phyloP scores from a whole-genome alignment of 2,888 invertebrate species.

The Suillia variegata region DNA sequence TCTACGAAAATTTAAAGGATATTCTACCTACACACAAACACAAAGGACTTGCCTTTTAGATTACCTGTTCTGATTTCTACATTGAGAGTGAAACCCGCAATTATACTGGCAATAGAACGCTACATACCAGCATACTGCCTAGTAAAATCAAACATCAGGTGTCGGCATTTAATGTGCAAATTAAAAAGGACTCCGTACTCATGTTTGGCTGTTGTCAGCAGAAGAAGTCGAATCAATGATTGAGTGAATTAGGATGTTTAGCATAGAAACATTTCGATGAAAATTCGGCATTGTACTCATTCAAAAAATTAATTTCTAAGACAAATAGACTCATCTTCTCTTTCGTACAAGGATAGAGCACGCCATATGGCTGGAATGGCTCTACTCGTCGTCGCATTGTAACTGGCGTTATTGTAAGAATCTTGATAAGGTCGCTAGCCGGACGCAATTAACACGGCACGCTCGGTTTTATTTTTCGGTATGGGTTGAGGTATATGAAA shows the following conservation, averaged over 20 bases:
- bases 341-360: slow-evolving; percentile 13
- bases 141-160: slow-evolving; percentile 53
- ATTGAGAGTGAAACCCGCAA: slow-evolving; percentile 54
- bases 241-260: slow-evolving; percentile 26
- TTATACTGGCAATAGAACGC: slow-evolving; percentile 24
- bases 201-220: slow-evolving; percentile 14
- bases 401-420: slow-evolving; percentile 14
- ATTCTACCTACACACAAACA: no score
- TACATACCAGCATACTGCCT: slow-evolving; percentile 25
- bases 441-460: slow-evolving; percentile 57
- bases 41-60: slow-evolving; percentile 15
- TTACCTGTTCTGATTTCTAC: slow-evolving; percentile 56
- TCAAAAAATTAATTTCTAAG: slow-evolving; percentile 48
- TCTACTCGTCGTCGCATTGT: slow-evolving; percentile 7
- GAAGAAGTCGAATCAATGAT: slow-evolving; percentile 29
- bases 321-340: slow-evolving; percentile 49
- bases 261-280: no score
- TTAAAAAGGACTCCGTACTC: slow-evolving; percentile 15
- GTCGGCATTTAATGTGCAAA: slow-evolving; percentile 36
- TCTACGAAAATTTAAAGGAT: slow-evolving; percentile 25
- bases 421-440: slow-evolving; percentile 40
- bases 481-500: no score
- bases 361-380: slow-evolving; percentile 43
- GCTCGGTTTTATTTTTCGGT: slow-evolving; percentile 33
- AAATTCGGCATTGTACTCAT: slow-evolving; percentile 38